Evolutionary conservation across 1,140 invertebrate genomes (phyloP).

Genomic region (Laodelphax striatellus): DNA sequence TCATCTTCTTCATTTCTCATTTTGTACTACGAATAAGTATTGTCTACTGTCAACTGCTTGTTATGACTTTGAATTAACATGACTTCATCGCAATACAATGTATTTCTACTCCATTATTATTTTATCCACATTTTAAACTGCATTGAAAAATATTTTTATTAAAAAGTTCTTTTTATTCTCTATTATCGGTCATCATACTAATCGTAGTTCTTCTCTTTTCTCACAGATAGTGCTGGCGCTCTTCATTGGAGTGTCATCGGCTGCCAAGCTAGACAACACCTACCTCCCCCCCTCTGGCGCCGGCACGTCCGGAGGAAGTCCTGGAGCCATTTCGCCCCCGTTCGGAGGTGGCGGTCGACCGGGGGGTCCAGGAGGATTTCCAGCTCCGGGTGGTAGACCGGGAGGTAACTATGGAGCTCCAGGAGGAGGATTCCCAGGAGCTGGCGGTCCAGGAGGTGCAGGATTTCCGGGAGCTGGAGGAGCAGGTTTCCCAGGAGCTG

Average conservation of each 20-base stretch:
- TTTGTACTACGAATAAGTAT: too few relatives aligned
- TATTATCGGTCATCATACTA: too few relatives aligned
- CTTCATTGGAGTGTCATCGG: slow-evolving; percentile 8
- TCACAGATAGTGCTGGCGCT: slow-evolving; percentile 10
- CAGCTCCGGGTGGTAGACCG: slow-evolving; percentile 7
- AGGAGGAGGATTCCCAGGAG: slow-evolving; percentile 4
- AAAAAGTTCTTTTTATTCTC: too few relatives aligned
- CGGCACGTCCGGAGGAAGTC: slow-evolving; percentile 17
- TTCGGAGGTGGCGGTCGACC: slow-evolving; percentile 10
- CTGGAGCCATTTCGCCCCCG: slow-evolving; percentile 6
- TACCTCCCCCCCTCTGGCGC: slow-evolving; percentile 47
- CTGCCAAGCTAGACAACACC: slow-evolving; percentile 42
- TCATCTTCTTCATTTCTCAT: too few relatives aligned
- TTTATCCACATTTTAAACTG: too few relatives aligned
- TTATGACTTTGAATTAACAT: too few relatives aligned
- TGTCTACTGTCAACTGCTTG: too few relatives aligned
- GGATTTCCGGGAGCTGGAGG: slow-evolving; percentile 6
- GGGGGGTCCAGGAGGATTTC: slow-evolving; percentile 5
- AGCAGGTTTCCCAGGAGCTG: slow-evolving; percentile 6
- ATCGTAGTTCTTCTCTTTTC: not conserved
- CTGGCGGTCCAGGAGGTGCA: slow-evolving; percentile 2
- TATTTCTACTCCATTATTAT: too few relatives aligned
- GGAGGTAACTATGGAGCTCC: slow-evolving; percentile 4
- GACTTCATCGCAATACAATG: too few relatives aligned
- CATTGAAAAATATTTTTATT: too few relatives aligned